These are phyloP conservation scores for Folsomia manolachei DNA, from an alignment of 2,888 invertebrate species.

Conservation along the genomic window DNA sequence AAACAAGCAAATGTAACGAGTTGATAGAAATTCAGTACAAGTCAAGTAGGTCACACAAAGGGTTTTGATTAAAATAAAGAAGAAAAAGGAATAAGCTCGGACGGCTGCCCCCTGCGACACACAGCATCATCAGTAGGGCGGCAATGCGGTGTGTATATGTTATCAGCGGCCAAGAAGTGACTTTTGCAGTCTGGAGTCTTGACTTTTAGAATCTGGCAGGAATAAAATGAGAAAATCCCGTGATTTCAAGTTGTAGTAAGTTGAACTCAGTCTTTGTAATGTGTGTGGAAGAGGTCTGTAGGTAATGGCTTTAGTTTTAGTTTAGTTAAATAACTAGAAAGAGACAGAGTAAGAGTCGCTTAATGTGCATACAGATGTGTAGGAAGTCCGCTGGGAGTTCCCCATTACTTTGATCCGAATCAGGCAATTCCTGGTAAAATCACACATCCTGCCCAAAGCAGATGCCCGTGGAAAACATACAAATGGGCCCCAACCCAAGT, in stretches of 20 bases:
- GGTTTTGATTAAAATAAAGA: neutral
- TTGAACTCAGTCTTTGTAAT: no score
- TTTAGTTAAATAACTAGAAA: constrained; percentile 23
- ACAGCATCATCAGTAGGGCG: no score
- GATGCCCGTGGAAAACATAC: constrained; percentile 12
- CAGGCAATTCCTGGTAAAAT: constrained; percentile 14
- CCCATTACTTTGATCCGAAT: constrained; percentile 17
- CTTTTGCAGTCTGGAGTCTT: constrained; percentile 20
- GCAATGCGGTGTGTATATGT: neutral
- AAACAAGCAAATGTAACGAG: neutral
- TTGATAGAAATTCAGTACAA: neutral
- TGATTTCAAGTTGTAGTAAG: neutral
- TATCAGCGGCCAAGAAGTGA: neutral
- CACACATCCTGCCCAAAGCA: constrained; percentile 17
- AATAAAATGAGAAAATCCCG: constrained; percentile 10
- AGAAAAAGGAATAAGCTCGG: neutral
- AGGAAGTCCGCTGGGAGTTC: constrained; percentile 8
- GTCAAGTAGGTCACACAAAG: neutral
- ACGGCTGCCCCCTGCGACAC: no score
- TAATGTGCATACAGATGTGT: constrained; percentile 21
- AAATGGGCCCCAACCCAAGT: constrained; percentile 8
- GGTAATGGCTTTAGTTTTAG: constrained; percentile 24
- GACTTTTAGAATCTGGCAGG: constrained; percentile 24
- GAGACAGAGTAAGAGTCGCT: constrained; percentile 14
- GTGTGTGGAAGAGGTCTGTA: constrained; percentile 6